Evolutionary conservation across 2,888 invertebrate species (phyloP), one percentile per base, ranked within the genome.

Genomic region (Epistrophe grossulariae): DNA sequence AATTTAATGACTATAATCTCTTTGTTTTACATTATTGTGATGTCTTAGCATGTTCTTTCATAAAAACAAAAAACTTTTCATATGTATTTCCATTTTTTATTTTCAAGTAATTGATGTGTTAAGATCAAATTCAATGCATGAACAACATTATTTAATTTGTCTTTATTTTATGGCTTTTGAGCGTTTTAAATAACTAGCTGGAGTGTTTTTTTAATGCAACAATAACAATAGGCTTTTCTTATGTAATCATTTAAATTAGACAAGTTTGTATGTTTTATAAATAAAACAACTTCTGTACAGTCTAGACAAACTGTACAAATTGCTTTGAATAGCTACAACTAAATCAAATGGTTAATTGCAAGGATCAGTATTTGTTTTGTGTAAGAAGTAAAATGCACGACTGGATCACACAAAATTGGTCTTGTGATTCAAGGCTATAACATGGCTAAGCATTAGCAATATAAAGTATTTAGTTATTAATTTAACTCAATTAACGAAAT

Each of bases 181-280:
- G 15, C 0, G 0, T 50, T 52, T 35, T 19, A n/a, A 15, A 40
- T 4, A 13, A 31, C 66, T 66, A 11, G 68, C 68, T 70, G 68
- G 68, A 70, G 10, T 48, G 45, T 70, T 52, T 55, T 52, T 55
- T 24, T 70, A 52, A 38, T 52, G 48, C 2, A 24, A 52, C 2
- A 35, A 24, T n/a, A 38, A 40, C 24, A 55, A 57, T 55, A 38
- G 13, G 52, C 52, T 52, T 24, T 24, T n/a, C 24, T 24, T 17
- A 9, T 2, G 15, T n/a, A 48, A 19, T 19, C 19, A 17, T 45
- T 48, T 7, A n/a, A n/a, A 48, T 19, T 1, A 50, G 48, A 50
- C 5, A n/a, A n/a, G n/a, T 31, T 31, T 31, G 7, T 31, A 7
- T 4, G 2, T 31, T 31, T 31, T 31, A 31, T 31, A 24, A 24